These are phyloP conservation scores for Atherinomorus stipes DNA, from an alignment of 2,113 vertebrate species.

Conservation along the genomic window DNA sequence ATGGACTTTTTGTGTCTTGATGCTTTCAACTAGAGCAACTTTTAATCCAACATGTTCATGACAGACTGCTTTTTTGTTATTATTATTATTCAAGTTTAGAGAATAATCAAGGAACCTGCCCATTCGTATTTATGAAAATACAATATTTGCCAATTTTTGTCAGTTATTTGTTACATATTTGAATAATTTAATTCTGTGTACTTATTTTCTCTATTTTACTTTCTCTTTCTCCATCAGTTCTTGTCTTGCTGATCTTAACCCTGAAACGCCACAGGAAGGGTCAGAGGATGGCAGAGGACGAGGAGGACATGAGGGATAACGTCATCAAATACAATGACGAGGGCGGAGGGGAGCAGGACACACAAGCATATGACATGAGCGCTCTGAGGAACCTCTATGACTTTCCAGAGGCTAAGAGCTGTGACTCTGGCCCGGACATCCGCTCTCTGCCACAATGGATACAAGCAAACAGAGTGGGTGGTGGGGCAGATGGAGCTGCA, in stretches of 20 bases:
- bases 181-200: not conserved
- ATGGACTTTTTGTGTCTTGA: too few species aligned
- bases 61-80: too few species aligned
- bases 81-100: too few species aligned
- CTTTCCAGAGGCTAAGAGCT: conserved; percentile 90
- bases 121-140: not conserved
- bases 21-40: too few species aligned
- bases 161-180: not conserved
- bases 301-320: conserved; percentile 99
- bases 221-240: conserved; percentile 80
- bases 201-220: conserved; percentile 26
- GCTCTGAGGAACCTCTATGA: conserved; percentile 97
- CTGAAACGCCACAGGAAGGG: conserved; percentile 96
- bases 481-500: conserved; percentile 64
- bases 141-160: not conserved
- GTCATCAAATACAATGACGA: conserved; percentile 99
- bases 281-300: conserved; percentile 92
- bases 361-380: conserved; percentile 98
- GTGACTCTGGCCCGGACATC: conserved; percentile 86
- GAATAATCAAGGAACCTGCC: not conserved
- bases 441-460: conserved; percentile 90
- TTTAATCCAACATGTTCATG: too few species aligned
- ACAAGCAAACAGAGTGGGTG: conserved; percentile 71
- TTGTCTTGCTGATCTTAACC: conserved; percentile 95
- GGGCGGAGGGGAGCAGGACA: conserved; percentile 98